phyloP scores from a whole-genome alignment of 1,140 invertebrate species.

The Heliconius hermathena region DNA sequence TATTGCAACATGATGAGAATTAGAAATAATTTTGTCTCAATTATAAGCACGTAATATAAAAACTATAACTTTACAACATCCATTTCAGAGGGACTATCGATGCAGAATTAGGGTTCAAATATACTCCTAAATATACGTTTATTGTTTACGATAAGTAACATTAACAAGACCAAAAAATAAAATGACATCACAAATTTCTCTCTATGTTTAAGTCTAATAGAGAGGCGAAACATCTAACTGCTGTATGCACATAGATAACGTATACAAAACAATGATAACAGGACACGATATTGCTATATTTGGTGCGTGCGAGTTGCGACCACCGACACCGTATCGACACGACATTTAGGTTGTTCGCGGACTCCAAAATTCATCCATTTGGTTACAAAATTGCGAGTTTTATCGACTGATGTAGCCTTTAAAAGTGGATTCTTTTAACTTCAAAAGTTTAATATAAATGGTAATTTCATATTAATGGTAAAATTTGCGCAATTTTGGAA shows the following conservation, averaged over 20 bases:
- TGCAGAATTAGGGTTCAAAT: constrained; percentile 71
- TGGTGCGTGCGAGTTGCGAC: constrained; percentile 48
- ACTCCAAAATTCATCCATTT: background rate
- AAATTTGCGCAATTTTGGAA: background rate
- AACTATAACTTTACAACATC: constrained; percentile 76
- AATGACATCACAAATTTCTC: constrained; percentile 73
- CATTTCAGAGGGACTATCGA: constrained; percentile 76
- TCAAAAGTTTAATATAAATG: background rate
- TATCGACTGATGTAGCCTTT: too few relatives aligned
- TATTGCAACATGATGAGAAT: constrained; percentile 61
- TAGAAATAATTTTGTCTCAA: constrained; percentile 56
- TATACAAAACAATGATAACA: constrained; percentile 77
- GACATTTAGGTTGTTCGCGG: constrained; percentile 48
- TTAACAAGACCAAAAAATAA: constrained; percentile 76
- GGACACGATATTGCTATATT: constrained; percentile 71
- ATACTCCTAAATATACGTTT: constrained; percentile 62
- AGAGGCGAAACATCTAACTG: constrained; percentile 77
- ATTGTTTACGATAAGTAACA: constrained; percentile 60
- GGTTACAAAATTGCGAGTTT: constrained; percentile 8
- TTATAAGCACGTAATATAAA: constrained; percentile 62
- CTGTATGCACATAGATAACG: constrained; percentile 78
- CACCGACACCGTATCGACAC: constrained; percentile 59
- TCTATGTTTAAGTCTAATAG: constrained; percentile 73
- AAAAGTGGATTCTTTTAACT: too few relatives aligned
- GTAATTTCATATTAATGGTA: background rate